Evolutionary conservation across 2,888 invertebrate genomes (phyloP).

Genomic region (Stenchaetothrips biformis): DNA sequence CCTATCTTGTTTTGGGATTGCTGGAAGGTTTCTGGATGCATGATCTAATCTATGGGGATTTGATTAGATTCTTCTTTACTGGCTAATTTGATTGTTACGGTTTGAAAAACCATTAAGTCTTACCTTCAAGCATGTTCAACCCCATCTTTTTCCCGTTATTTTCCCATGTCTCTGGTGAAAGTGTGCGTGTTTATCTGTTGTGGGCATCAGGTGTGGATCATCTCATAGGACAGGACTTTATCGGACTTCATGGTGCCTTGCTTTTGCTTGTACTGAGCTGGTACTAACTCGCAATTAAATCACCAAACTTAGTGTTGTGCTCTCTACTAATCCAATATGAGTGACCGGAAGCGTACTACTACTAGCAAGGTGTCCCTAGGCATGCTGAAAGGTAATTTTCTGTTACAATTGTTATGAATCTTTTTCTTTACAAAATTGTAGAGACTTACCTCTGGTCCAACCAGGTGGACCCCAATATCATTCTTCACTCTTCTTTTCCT

Average conservation of each 20-base stretch:
- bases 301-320: neutral
- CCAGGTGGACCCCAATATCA: neutral
- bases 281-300: neutral
- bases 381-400: conserved; percentile 2
- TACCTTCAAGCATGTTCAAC: neutral
- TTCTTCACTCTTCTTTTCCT: neutral
- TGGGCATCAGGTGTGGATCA: conserved; percentile 9
- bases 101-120: neutral
- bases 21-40: neutral
- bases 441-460: neutral
- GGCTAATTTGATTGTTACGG: no score
- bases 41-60: neutral
- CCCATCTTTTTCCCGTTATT: neutral
- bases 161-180: neutral
- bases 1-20: neutral
- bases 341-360: conserved; percentile 20
- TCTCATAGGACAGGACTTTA: neutral
- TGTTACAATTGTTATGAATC: no score
- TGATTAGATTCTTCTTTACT: no score
- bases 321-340: neutral
- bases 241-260: neutral
- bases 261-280: neutral
- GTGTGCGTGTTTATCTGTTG: neutral
- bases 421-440: neutral
- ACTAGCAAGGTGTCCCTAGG: conserved; percentile 6